phyloP scores from a whole-genome alignment of 2,797 vertebrate species.

The Crypturellus tataupa region DNA sequence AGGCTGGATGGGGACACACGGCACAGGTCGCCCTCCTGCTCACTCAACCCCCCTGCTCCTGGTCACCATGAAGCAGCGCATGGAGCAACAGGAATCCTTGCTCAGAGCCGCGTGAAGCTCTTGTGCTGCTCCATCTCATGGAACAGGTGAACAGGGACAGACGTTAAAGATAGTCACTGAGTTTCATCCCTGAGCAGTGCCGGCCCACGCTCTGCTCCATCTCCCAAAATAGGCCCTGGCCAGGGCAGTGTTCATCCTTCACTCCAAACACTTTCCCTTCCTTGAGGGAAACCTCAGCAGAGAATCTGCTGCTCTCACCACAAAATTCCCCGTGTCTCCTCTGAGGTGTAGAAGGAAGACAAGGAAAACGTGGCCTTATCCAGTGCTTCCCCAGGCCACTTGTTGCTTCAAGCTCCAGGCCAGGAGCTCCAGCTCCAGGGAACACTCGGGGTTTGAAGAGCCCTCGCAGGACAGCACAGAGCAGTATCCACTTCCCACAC shows the following conservation, averaged over 20 bases:
- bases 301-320: neutral
- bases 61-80: neutral
- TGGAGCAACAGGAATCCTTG: neutral
- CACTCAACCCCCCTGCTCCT: neutral
- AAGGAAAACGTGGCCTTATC: neutral
- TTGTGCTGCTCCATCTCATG: fast-evolving
- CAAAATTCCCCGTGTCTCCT: neutral
- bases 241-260: neutral
- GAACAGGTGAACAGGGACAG: neutral
- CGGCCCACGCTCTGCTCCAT: neutral
- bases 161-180: neutral
- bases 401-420: neutral
- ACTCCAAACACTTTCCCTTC: neutral
- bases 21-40: neutral
- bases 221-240: neutral
- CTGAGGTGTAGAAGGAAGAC: fast-evolving
- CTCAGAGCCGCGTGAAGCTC: neutral
- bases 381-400: slow-evolving; percentile 19
- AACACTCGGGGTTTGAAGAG: neutral
- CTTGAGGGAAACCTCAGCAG: neutral
- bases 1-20: neutral
- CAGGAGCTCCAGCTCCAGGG: no score
- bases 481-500: neutral
- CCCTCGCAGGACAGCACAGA: neutral
- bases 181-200: neutral